These are phyloP conservation scores for Hippoglossus hippoglossus DNA, from an alignment of 2,797 vertebrate species.

Conservation along the genomic window DNA sequence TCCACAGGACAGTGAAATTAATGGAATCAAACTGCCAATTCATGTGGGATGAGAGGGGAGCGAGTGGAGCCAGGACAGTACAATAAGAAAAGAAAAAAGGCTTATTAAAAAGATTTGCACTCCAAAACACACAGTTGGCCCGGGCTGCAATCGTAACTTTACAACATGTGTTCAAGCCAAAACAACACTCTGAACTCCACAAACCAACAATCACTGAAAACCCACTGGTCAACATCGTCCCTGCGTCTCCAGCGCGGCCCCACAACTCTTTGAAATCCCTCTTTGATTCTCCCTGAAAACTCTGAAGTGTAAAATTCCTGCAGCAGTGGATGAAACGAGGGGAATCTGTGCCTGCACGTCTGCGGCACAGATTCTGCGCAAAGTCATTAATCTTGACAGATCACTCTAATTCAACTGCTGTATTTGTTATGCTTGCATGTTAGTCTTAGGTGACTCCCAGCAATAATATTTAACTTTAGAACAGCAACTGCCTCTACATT, in stretches of 20 bases:
- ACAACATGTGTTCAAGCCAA: constrained; percentile 8
- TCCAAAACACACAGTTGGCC: constrained; percentile 19
- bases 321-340: constrained; percentile 40
- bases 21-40: constrained; percentile 38
- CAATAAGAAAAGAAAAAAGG: background rate
- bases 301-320: constrained; percentile 60
- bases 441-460: constrained; percentile 63
- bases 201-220: constrained; percentile 15
- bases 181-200: constrained; percentile 5
- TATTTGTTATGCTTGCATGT: constrained; percentile 67
- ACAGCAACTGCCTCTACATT: constrained; percentile 51
- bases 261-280: constrained; percentile 20
- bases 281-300: constrained; percentile 21
- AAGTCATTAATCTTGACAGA: constrained; percentile 65
- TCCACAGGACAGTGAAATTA: constrained; percentile 19
- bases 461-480: constrained; percentile 71
- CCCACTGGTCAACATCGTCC: constrained; percentile 14
- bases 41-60: constrained; percentile 16
- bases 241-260: constrained; percentile 27
- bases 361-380: constrained; percentile 27
- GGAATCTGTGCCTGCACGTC: constrained; percentile 10
- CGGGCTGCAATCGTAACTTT: constrained; percentile 7
- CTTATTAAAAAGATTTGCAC: constrained; percentile 15
- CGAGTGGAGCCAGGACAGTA: constrained; percentile 14
- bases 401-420: constrained; percentile 62